Conservation (phyloP, 2,113 vertebrate genomes). For the Isichthys henryi region DNA sequence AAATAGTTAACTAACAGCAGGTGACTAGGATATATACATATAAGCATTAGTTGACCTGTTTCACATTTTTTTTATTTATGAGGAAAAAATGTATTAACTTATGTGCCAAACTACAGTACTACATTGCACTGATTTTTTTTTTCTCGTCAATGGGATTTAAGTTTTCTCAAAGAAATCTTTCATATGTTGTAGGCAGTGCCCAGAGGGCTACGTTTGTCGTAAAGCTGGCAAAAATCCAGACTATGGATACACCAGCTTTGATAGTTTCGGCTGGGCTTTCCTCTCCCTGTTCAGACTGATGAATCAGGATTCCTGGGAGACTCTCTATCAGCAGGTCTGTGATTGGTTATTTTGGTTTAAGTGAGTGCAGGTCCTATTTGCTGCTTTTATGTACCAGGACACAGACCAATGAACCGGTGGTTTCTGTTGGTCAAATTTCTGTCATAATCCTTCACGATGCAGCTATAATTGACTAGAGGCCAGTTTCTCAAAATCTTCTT, state of each 20-base stretch:
- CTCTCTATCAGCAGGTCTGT: conserved; percentile 88
- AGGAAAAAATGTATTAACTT: neutral
- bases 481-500: no score
- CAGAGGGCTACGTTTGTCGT: conserved; percentile 81
- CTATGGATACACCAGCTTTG: conserved; percentile 96
- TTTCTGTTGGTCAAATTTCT: neutral
- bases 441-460: neutral
- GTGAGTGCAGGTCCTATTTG: neutral
- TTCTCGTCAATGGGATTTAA: neutral
- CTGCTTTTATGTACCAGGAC: neutral
- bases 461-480: neutral
- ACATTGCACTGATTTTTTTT: neutral
- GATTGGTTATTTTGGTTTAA: neutral
- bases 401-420: neutral
- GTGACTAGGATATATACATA: conserved; percentile 17
- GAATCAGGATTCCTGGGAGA: conserved; percentile 98
- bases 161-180: neutral
- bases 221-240: conserved; percentile 91
- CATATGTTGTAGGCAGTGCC: conserved; percentile 74
- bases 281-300: conserved; percentile 94
- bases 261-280: conserved; percentile 96
- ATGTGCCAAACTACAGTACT: neutral
- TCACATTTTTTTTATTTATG: neutral
- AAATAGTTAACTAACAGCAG: conserved; percentile 23
- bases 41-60: conserved; percentile 21